Conservation (phyloP, 2,113 vertebrate genomes). For the Peromyscus californicus region DNA sequence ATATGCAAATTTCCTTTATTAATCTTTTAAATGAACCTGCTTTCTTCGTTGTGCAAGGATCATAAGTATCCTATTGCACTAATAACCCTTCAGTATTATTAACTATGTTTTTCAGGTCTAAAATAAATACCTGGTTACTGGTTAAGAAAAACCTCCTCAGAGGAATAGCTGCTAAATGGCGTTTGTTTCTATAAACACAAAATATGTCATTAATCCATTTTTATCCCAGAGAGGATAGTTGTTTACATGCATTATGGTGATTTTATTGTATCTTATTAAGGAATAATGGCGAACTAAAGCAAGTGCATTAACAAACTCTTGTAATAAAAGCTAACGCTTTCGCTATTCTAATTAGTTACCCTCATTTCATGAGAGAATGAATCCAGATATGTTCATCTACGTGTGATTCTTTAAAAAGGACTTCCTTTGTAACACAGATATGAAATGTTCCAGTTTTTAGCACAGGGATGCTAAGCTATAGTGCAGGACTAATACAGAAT, state of each 20-base stretch:
- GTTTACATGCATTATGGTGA: conserved; percentile 53
- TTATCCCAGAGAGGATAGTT: conserved; percentile 71
- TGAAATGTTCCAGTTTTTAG: not conserved
- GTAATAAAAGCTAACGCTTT: conserved; percentile 71
- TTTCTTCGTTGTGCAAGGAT: conserved; percentile 28
- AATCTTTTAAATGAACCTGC: conserved; percentile 35
- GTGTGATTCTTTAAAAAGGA: conserved; percentile 11
- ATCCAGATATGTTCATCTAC: conserved; percentile 21
- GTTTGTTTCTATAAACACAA: conserved; percentile 72
- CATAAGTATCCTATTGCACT: conserved; percentile 35
- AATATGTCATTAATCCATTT: conserved; percentile 73
- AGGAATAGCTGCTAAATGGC: conserved; percentile 66
- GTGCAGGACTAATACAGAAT: fast-evolving
- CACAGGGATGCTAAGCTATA: not conserved
- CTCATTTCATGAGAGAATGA: conserved; percentile 59
- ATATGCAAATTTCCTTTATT: conserved; percentile 50
- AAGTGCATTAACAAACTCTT: conserved; percentile 70
- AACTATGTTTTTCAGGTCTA: conserved; percentile 66
- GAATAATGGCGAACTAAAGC: conserved; percentile 69
- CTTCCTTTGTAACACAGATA: not conserved
- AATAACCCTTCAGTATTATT: conserved; percentile 71
- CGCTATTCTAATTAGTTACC: conserved; percentile 76
- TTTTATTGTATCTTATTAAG: conserved; percentile 70
- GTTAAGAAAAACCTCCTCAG: conserved; percentile 64
- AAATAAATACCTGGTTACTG: conserved; percentile 70